phyloP scores from a whole-genome alignment of 2,797 vertebrate species.

The Acanthurus leucopareius region DNA sequence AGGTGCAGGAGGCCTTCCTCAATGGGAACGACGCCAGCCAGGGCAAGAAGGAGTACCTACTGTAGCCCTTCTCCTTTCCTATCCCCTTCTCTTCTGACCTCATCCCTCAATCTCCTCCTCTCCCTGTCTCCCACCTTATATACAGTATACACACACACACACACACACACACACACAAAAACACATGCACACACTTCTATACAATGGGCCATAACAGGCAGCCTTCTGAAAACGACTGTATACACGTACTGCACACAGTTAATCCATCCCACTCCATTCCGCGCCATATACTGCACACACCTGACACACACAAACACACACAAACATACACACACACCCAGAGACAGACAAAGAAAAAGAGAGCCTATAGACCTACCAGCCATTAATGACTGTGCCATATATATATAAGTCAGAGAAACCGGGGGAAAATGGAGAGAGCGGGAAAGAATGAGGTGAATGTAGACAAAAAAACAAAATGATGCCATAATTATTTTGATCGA shows the following conservation, averaged over 20 bases:
- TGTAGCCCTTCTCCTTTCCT: slow-evolving; percentile 80
- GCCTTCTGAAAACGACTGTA: slow-evolving; percentile 83
- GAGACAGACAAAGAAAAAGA: slow-evolving; percentile 64
- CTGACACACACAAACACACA: no score
- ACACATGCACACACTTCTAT: slow-evolving; percentile 47
- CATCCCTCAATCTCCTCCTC: slow-evolving; percentile 55
- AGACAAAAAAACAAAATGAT: slow-evolving; percentile 68
- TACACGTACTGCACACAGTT: slow-evolving; percentile 74
- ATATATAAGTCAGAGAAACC: slow-evolving; percentile 63
- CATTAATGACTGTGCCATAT: slow-evolving; percentile 81
- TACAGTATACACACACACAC: slow-evolving; percentile 63
- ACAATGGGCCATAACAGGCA: slow-evolving; percentile 73
- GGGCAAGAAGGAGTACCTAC: slow-evolving; percentile 94
- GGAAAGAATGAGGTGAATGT: slow-evolving; percentile 41
- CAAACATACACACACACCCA: slow-evolving; percentile 46
- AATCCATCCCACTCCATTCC: slow-evolving; percentile 62
- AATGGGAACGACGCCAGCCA: slow-evolving; percentile 94
- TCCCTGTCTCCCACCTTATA: slow-evolving; percentile 64
- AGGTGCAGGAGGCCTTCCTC: slow-evolving; percentile 95
- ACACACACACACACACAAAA: slow-evolving; percentile 27
- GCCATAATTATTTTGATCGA: slow-evolving; percentile 78
- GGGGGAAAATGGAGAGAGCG: slow-evolving; percentile 38
- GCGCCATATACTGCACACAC: slow-evolving; percentile 43
- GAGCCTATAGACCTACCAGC: slow-evolving; percentile 70
- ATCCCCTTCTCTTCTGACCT: slow-evolving; percentile 70